Evolutionary conservation across 2,888 invertebrate species (phyloP), one percentile per base, ranked within the genome.

Genomic region (Caenorhabditis drosophilae): DNA sequence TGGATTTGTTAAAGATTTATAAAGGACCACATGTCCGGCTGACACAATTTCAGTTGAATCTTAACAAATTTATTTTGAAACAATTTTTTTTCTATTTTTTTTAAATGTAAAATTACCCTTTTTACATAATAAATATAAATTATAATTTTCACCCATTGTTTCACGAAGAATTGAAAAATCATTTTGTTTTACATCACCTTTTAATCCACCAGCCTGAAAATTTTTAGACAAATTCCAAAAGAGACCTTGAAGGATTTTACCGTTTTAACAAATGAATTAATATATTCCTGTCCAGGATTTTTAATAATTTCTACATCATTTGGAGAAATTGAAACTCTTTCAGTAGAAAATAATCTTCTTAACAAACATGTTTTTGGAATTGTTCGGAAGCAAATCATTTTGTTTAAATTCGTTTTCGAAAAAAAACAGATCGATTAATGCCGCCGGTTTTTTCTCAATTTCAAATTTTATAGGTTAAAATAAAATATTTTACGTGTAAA

Each of bases 61-160:
- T 54, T 63, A n/a, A n/a, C n/a, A n/a, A n/a, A n/a, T n/a, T n/a
- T n/a, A n/a, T n/a, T n/a, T n/a, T n/a, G n/a, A n/a, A n/a, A n/a
- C n/a, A n/a, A n/a, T n/a, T n/a, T n/a, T n/a, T n/a, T n/a, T n/a
- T n/a, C n/a, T n/a, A n/a, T n/a, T n/a, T n/a, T n/a, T n/a, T n/a
- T n/a, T n/a, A n/a, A n/a, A n/a, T n/a, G n/a, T n/a, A n/a, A n/a
- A n/a, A n/a, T n/a, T n/a, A n/a, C n/a, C n/a, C n/a, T n/a, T 63
- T 16, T 45, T 15, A 52, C 63, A 63, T 12, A 63, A 31, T n/a
- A 58, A 34, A 49, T 58, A 58, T 26, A 63, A 34, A 41, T 54
- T 52, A 46, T 58, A 63, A 18, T 49, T 35, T 9, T 57, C 53
- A n/a, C 48, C 52, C 62, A 63, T 63, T 0, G 62, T 63, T 41